Evolutionary conservation across 2,888 invertebrate species (phyloP), one percentile per base, ranked within the genome.

Genomic region (Osmoderma eremita): DNA sequence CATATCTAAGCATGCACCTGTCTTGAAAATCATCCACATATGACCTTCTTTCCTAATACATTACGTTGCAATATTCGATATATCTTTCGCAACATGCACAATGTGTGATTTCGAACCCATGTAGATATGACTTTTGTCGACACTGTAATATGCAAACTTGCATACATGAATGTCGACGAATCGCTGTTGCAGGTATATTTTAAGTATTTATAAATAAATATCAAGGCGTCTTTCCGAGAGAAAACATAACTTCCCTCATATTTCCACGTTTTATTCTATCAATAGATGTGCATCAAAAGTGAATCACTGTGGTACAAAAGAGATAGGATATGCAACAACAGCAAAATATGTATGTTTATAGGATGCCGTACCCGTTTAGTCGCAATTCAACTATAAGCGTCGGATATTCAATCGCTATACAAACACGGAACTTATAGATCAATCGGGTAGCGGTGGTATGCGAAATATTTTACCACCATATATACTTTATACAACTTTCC

Each of bases 401-500:
- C 12, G n/a, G 10, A 30, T 45, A 18, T 30, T 41, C 45, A 30
- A 30, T 17, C 30, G 13, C 17, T 17, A 30, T 53, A 38, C 38
- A 53, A 24, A 24, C 30, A n/a, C 15, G 58, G 18, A 61, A 61
- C 45, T 45, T 61, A 42, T 38, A 41, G 50, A 63, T 48, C 39
- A 51, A 24, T 13, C 51, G 3, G 10, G 13, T 20, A 15, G 15
- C 12, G 8, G 12, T 41, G 69, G 67, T 69, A 69, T 70, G 62
- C 24, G 63, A 41, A 53, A 51, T 63, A 53, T 42, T 64, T 67
- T 56, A 45, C 67, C 42, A 63, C 65, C 36, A 61, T 30, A 30
- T 30, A 30, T 61, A 61, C 45, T 61, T 65, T 70, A 67, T 63
- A 65, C 64, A 51, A 65, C 67, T 61, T 65, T 64, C 65, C 49